These are phyloP conservation scores for Xanthorhoe spadicearia DNA, from an alignment of 2,888 invertebrate species.

Conservation along the genomic window DNA sequence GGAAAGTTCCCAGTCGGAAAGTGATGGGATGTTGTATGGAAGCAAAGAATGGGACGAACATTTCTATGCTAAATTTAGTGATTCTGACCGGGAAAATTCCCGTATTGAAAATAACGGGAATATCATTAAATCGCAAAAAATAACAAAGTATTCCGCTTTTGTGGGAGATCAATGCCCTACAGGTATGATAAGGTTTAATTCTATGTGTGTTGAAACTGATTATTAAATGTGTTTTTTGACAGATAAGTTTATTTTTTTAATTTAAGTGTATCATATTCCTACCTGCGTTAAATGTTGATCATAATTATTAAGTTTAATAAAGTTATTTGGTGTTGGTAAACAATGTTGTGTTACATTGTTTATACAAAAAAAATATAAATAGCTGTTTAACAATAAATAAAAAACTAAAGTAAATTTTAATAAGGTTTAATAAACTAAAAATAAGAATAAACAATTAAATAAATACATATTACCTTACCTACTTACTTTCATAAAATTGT, in stretches of 20 bases:
- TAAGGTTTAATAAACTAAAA: neutral
- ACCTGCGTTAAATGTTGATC: no score
- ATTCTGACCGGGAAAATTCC: neutral
- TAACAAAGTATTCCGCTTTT: conserved; percentile 8
- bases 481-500: neutral
- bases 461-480: neutral
- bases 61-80: neutral
- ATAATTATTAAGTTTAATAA: no score
- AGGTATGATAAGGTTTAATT: conserved; percentile 14
- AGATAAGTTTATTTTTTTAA: no score
- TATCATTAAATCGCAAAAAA: neutral
- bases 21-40: neutral
- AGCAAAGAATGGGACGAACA: neutral
- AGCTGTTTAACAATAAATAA: no score
- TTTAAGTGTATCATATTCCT: no score
- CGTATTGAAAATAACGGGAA: neutral
- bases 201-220: conserved; percentile 21
- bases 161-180: conserved; percentile 25
- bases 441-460: neutral
- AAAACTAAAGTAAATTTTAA: neutral
- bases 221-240: conserved; percentile 1
- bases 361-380: no score
- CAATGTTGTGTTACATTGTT: no score
- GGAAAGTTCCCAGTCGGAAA: neutral
- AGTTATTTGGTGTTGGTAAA: no score